A percentile compares a stretch with the other conserved stretches of the same genome.
phyloP scores from a whole-genome alignment of 2,888 invertebrate species.

The Tenthredo livida region DNA sequence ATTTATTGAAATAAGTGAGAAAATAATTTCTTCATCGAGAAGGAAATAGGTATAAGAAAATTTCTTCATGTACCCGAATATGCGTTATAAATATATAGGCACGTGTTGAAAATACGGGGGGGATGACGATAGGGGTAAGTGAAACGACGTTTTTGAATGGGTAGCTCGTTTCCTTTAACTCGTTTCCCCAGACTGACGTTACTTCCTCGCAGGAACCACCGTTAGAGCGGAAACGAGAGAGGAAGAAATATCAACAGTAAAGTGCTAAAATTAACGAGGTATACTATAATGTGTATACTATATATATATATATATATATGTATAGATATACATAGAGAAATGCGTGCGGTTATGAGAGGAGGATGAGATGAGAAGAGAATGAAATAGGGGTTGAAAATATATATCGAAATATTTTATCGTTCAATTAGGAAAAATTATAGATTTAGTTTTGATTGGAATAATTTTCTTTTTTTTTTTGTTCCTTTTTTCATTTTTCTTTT shows the following conservation, averaged over 20 bases:
- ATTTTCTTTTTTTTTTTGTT: too few species aligned
- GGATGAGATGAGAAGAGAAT: neutral
- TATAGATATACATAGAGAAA: too few species aligned
- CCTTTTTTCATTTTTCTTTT: too few species aligned
- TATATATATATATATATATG: neutral
- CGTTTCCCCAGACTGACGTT: neutral
- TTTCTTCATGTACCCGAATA: neutral
- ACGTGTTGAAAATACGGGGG: neutral
- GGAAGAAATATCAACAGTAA: slow-evolving; percentile 10
- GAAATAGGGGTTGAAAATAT: neutral
- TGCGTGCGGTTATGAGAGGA: neutral
- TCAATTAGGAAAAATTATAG: neutral
- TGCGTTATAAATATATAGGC: neutral
- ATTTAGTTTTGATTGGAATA: neutral
- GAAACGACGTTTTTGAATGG: slow-evolving; percentile 14
- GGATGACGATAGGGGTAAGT: neutral
- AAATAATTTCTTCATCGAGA: too few species aligned
- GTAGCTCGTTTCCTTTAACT: neutral
- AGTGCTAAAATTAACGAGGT: slow-evolving; percentile 5
- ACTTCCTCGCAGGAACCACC: neutral
- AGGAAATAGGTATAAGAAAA: neutral
- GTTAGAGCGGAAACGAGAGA: slow-evolving; percentile 4
- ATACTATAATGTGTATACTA: too few species aligned
- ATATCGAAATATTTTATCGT: neutral
- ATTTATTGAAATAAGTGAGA: too few species aligned